A percentile compares a stretch with the other conserved stretches of the same genome.
phyloP scores from a whole-genome alignment of 2,888 invertebrate species.

The Ditylenchus weischeri region DNA sequence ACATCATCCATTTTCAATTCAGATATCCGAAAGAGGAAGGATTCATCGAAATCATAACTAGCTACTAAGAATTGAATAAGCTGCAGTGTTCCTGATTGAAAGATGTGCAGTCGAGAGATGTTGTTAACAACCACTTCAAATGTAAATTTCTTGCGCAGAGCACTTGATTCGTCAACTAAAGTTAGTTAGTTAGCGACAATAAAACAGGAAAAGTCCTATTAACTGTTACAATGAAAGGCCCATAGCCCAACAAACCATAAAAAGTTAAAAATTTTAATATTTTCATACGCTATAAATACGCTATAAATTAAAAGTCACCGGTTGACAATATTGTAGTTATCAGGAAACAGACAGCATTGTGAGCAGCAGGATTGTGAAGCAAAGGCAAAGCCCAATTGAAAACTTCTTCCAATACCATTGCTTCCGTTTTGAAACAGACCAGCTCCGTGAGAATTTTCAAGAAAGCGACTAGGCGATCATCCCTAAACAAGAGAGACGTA shows the following conservation, averaged over 20 bases:
- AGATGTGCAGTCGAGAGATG: constrained; percentile 7
- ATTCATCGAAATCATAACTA: constrained; percentile 8
- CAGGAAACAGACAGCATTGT: neutral
- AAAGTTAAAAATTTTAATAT: too few relatives aligned
- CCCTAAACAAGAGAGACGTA: neutral
- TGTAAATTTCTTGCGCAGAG: too few relatives aligned
- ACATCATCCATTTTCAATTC: neutral
- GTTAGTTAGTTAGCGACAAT: neutral
- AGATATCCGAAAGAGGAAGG: neutral
- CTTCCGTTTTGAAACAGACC: neutral
- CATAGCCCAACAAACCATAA: too few relatives aligned
- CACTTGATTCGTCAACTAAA: too few relatives aligned
- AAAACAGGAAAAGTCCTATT: too few relatives aligned
- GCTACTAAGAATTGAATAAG: constrained; percentile 2
- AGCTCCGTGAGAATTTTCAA: neutral
- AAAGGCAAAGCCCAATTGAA: constrained; percentile 14
- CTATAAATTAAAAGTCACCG: neutral
- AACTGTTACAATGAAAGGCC: too few relatives aligned
- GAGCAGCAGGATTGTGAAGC: neutral
- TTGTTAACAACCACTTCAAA: constrained; percentile 10
- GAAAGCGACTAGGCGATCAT: neutral
- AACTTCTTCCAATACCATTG: neutral
- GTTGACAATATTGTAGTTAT: neutral
- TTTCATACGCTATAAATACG: too few relatives aligned
- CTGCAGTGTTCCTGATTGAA: neutral